phyloP scores from a whole-genome alignment of 2,888 invertebrate genomes.

The Tetheella fluctuosa region DNA sequence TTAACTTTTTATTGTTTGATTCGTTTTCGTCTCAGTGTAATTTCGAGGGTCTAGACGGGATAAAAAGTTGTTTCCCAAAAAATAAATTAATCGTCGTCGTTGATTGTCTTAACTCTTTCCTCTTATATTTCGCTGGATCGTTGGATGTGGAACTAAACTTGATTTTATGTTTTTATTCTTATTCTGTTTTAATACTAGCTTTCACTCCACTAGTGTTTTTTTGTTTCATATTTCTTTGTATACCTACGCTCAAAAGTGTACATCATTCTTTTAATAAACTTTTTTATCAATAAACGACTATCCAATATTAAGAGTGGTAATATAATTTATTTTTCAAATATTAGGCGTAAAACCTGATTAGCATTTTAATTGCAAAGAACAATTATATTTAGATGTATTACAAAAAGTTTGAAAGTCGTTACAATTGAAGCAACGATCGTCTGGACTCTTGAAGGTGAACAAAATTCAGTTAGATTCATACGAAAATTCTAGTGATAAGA shows the following conservation, averaged over 20 bases:
- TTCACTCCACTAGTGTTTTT: slow-evolving; percentile 20
- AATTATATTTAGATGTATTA: slow-evolving; percentile 41
- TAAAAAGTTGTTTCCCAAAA: slow-evolving; percentile 47
- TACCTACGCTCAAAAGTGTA: background rate
- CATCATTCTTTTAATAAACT: slow-evolving; percentile 9
- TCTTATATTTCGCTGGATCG: slow-evolving; percentile 20
- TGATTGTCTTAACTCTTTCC: slow-evolving; percentile 32
- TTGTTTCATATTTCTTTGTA: slow-evolving; percentile 24
- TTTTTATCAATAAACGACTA: background rate
- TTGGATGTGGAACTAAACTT: background rate
- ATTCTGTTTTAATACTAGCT: background rate
- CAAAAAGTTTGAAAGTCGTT: slow-evolving; percentile 64
- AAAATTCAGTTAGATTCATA: slow-evolving; percentile 63
- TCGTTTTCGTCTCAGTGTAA: slow-evolving; percentile 70
- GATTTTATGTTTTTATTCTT: slow-evolving; percentile 20
- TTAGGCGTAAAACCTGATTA: slow-evolving; percentile 17
- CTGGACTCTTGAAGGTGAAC: slow-evolving; percentile 73
- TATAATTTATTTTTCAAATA: slow-evolving; percentile 9
- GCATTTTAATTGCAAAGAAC: slow-evolving; percentile 32
- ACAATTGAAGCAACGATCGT: slow-evolving; percentile 60
- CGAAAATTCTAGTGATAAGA: slow-evolving; percentile 62
- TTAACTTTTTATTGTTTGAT: slow-evolving; percentile 78
- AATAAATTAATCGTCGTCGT: slow-evolving; percentile 49
- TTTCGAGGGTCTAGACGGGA: slow-evolving; percentile 76
- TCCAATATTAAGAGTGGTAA: background rate